Percentiles rank a stretch among this genome's conserved stretches.
phyloP scores from a whole-genome alignment of 1,140 invertebrate species.

The Brachionus manjavacas region DNA sequence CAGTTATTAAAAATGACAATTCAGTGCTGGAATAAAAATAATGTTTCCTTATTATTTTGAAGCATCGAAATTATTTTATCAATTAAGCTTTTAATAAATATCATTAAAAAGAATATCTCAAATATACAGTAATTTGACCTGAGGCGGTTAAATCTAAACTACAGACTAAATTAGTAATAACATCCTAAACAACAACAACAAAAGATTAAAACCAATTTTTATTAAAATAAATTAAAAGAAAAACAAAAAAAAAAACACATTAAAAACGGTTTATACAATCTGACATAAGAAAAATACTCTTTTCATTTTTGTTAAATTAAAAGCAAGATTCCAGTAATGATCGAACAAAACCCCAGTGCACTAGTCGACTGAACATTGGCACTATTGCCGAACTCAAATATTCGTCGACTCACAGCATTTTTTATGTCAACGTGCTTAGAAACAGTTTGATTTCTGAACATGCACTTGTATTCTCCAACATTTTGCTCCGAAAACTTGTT shows the following conservation, averaged over 20 bases:
- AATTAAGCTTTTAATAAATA: not conserved
- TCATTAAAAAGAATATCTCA: not conserved
- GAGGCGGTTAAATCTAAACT: not conserved
- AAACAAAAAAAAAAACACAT: not conserved
- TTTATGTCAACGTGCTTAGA: not conserved
- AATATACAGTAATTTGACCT: not conserved
- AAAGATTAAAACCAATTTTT: not conserved
- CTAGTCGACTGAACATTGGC: not conserved
- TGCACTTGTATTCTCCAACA: not conserved
- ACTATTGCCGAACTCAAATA: conserved; percentile 24
- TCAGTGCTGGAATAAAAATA: not conserved
- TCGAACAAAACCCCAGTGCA: not conserved
- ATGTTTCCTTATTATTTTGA: not conserved
- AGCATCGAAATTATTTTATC: not conserved
- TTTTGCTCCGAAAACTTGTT: not conserved
- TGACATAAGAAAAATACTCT: not conserved
- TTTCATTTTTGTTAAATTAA: not conserved
- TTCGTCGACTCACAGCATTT: not conserved
- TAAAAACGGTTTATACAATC: not conserved
- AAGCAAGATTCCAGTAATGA: not conserved
- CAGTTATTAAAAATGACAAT: not conserved
- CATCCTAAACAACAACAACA: not conserved
- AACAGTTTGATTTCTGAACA: conserved; percentile 5
- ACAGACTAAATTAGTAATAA: not conserved
- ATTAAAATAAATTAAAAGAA: not conserved